These are phyloP conservation scores for Leptopilina myrica DNA, from an alignment of 2,888 invertebrate genomes.

Conservation along the genomic window DNA sequence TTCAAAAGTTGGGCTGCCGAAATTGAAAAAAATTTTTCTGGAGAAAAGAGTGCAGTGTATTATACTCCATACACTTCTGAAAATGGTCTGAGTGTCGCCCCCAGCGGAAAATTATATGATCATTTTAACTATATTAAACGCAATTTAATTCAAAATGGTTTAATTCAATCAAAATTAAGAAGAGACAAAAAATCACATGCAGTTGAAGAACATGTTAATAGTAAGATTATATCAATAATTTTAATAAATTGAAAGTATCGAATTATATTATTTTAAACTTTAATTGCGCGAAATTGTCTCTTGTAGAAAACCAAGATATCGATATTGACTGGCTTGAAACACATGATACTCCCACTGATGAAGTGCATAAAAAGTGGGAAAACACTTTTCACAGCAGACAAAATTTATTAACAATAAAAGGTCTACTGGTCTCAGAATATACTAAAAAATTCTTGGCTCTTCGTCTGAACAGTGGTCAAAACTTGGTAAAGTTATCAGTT, in stretches of 20 bases:
- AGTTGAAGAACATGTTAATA: not conserved
- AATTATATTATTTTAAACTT: not conserved
- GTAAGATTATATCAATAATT: not conserved
- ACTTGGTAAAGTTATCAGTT: not conserved
- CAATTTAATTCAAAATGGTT: not conserved
- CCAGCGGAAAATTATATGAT: constrained; percentile 3
- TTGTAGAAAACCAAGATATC: not conserved
- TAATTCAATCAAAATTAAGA: not conserved
- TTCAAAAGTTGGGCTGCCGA: not conserved
- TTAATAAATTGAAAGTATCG: not conserved
- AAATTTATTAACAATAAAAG: not conserved
- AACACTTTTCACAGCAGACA: not conserved
- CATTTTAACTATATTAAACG: not conserved
- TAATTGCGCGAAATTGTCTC: not conserved
- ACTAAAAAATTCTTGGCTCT: not conserved
- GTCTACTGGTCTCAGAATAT: not conserved
- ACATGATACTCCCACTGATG: not conserved
- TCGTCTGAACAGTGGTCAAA: not conserved
- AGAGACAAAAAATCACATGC: not conserved
- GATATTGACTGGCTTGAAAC: constrained; percentile 4
- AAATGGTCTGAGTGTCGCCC: not conserved
- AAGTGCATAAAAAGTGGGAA: not conserved
- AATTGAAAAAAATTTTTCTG: not conserved
- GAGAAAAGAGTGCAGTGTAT: constrained; percentile 3
- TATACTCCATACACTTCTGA: constrained; percentile 3